These are phyloP conservation scores for Bombylius discolor DNA, from an alignment of 2,888 invertebrate species.

Conservation along the genomic window DNA sequence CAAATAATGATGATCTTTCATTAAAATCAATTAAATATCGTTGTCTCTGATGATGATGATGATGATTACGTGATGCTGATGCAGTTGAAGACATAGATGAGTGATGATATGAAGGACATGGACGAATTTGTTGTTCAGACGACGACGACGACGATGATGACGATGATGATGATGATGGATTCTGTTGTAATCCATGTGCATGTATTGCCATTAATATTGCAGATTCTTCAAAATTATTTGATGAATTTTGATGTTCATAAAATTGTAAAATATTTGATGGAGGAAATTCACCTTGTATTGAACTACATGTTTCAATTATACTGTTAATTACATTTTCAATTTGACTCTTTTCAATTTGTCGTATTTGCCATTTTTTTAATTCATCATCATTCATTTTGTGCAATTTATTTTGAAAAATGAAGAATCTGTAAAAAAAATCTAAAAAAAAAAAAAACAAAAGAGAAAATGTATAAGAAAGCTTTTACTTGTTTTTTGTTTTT, in stretches of 20 bases:
- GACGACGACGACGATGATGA: neutral
- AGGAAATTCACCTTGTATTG: neutral
- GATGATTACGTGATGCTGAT: no score
- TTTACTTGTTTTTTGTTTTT: no score
- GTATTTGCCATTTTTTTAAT: neutral
- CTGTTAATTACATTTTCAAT: neutral
- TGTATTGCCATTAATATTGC: slow-evolving; percentile 14
- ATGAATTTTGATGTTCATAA: neutral
- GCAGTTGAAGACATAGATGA: no score
- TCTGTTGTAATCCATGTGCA: slow-evolving; percentile 12
- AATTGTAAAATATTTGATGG: neutral
- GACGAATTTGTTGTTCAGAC: no score
- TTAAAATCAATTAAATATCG: no score
- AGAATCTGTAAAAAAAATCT: no score
- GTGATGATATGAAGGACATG: no score
- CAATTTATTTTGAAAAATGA: no score
- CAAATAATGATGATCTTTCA: no score
- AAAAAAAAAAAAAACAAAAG: no score
- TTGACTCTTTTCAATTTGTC: neutral
- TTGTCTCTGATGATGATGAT: no score
- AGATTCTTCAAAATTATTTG: slow-evolving; percentile 8
- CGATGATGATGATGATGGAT: neutral
- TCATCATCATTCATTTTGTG: neutral
- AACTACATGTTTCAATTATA: neutral
- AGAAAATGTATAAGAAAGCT: no score